Base-by-base conservation (phyloP, 2,888 invertebrate genomes). In the Drosophila heteroneura region DNA sequence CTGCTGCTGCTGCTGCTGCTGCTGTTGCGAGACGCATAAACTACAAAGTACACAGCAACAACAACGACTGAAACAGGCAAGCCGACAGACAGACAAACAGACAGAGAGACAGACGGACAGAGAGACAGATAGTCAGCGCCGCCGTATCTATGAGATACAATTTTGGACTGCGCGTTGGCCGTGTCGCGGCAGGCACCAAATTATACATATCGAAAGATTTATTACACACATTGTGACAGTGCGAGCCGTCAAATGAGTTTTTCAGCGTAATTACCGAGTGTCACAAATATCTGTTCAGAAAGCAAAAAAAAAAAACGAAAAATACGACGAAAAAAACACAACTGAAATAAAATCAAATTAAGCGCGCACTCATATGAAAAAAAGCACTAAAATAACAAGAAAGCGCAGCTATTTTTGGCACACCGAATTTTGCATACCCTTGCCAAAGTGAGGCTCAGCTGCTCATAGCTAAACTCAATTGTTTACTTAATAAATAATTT, bases 211-310 rank as follows among this genome's bases (percentile, higher is more conserved):
- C 80, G 84, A 90, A 81, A 90, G 90, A 90, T 90, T 90, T 90
- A 90, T 90, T 91, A 81, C 91, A 76, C 76, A 79, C 74, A 75
- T 65, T 65, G 78, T 81, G 85, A 90, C 88, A 79, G 78, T 81
- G 88, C 85, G 85, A 82, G 85, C 77, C 90, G 88, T 85, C 90
- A 89, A 90, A 90, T 91, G 91, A 91, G 88, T 90, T 90, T 90
- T 90, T 85, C 84, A 88, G 80, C 81, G 90, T 91, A 91, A 91
- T 90, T 90, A 89, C 90, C 80, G 74, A 81, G 74, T 74, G 79
- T 86, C 85, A 85, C 85, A 85, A 76, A 79, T 83, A 39, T 30
- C n/a, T 65, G 70, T 54, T 79, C 75, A 75, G 70, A 63, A 71
- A 74, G 68, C 71, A 83, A 76, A 44, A 44, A 22, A 51, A 56